These are phyloP conservation scores for Aporophyla lueneburgensis DNA, from an alignment of 2,888 invertebrate genomes.

Conservation along the genomic window DNA sequence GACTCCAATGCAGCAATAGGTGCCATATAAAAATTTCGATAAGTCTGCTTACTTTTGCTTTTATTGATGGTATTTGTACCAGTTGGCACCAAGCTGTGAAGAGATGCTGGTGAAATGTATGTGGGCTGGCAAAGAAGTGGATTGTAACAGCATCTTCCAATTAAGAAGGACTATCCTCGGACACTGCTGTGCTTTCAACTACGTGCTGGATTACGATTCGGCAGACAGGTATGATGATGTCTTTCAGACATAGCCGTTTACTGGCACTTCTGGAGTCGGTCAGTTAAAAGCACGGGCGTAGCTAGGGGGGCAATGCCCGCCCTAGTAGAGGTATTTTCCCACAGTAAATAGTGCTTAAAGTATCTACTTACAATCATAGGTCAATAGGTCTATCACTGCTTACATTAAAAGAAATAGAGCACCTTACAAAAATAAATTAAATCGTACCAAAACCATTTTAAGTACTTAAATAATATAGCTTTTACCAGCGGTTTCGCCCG, in stretches of 20 bases:
- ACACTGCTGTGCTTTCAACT: slow-evolving; percentile 91
- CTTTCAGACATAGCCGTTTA: not conserved
- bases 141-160: slow-evolving; percentile 85
- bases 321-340: no score
- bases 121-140: slow-evolving; percentile 81
- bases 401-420: no score
- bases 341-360: no score
- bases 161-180: slow-evolving; percentile 89
- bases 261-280: not conserved
- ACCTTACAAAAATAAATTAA: no score
- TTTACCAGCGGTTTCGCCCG: no score
- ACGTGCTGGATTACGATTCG: slow-evolving; percentile 76
- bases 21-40: not conserved
- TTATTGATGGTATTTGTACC: slow-evolving; percentile 1
- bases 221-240: slow-evolving; percentile 64
- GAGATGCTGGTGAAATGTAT: slow-evolving; percentile 87
- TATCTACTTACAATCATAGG: no score
- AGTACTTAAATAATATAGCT: no score
- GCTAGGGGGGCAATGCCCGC: no score
- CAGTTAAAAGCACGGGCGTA: not conserved
- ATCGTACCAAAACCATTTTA: no score
- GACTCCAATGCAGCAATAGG: not conserved
- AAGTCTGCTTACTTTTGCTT: not conserved
- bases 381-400: no score
- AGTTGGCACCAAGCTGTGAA: slow-evolving; percentile 89